Percentiles rank a stretch among this genome's conserved stretches.
phyloP scores from a whole-genome alignment of 2,888 invertebrate species.

The Nomada fucata region DNA sequence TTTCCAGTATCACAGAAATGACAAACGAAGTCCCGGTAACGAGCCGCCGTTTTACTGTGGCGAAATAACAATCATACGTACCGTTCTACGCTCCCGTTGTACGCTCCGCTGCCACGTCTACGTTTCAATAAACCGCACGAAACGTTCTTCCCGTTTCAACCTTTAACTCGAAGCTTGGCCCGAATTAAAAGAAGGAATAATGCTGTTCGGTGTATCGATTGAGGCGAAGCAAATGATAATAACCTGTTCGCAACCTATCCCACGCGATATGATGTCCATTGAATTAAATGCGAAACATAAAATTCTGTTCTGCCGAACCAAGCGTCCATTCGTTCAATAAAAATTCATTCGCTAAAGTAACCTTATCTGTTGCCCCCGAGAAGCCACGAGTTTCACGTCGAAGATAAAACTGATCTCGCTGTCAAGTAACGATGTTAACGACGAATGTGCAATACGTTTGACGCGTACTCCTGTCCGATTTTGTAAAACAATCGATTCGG shows the following conservation, averaged over 20 bases:
- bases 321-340: too few relatives aligned
- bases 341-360: too few relatives aligned
- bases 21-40: slow-evolving; percentile 21
- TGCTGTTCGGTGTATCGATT: not conserved
- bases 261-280: too few relatives aligned
- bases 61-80: slow-evolving; percentile 7
- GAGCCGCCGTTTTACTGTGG: slow-evolving; percentile 29
- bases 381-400: too few relatives aligned
- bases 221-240: too few relatives aligned
- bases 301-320: too few relatives aligned
- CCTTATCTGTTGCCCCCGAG: too few relatives aligned
- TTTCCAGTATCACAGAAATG: slow-evolving; percentile 16
- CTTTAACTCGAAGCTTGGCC: not conserved
- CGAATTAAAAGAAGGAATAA: slow-evolving; percentile 1
- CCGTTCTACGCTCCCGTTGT: slow-evolving; percentile 1
- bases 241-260: too few relatives aligned
- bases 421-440: too few relatives aligned
- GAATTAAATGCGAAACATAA: too few relatives aligned
- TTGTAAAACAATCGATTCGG: not conserved
- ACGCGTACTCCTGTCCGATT: not conserved
- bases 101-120: not conserved
- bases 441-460: not conserved
- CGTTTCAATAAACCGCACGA: slow-evolving; percentile 15
- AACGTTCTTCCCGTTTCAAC: not conserved
- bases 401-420: too few relatives aligned